These are phyloP conservation scores for Drosophila murphyi DNA, from an alignment of 1,140 invertebrate genomes.

Conservation along the genomic window DNA sequence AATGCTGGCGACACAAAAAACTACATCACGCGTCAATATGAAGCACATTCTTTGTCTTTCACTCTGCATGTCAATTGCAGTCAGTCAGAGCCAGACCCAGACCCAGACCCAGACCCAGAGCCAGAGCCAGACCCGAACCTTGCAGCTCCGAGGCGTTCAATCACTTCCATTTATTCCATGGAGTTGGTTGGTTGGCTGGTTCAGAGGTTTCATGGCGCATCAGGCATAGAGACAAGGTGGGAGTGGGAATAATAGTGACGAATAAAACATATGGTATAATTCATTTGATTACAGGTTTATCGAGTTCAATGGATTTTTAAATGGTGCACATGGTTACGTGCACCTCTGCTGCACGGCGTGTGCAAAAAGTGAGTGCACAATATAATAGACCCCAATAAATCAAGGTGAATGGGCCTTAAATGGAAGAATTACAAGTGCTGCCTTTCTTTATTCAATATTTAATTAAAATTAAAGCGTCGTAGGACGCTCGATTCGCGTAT, in stretches of 20 bases:
- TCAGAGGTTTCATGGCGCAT: background rate
- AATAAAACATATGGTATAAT: too few relatives aligned
- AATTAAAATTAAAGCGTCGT: too few relatives aligned
- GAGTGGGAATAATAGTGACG: background rate
- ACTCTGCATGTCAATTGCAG: slow-evolving; percentile 44
- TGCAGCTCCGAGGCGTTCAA: slow-evolving; percentile 5
- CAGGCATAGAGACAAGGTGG: slow-evolving; percentile 8
- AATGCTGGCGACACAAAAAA: background rate
- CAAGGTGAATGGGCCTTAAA: too few relatives aligned
- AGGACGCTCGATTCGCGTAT: background rate
- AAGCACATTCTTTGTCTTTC: slow-evolving; percentile 26
- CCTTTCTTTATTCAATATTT: too few relatives aligned
- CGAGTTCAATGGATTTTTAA: too few relatives aligned
- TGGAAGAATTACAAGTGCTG: too few relatives aligned
- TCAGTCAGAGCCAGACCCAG: background rate
- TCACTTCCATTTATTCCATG: background rate
- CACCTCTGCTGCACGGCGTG: too few relatives aligned
- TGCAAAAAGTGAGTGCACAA: too few relatives aligned
- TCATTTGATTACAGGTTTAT: too few relatives aligned
- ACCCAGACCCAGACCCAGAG: too few relatives aligned
- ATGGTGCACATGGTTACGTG: too few relatives aligned
- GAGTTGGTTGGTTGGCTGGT: background rate
- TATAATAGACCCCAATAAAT: too few relatives aligned
- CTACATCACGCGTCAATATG: background rate
- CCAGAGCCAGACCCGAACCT: background rate